These are phyloP conservation scores for Epicauta chinensis DNA, from an alignment of 1,140 invertebrate species.

Conservation along the genomic window DNA sequence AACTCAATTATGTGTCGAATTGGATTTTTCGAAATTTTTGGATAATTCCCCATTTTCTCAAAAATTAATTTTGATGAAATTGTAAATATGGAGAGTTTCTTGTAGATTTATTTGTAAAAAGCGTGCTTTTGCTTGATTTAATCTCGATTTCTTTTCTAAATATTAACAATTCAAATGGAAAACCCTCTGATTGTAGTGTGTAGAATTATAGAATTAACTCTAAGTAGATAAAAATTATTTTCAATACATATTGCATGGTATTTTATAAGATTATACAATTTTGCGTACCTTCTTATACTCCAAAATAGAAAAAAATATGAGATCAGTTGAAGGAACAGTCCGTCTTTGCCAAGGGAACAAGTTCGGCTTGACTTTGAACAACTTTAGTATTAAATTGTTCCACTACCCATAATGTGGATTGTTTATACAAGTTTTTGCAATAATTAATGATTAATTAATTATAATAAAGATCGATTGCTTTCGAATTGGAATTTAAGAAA, in stretches of 20 bases:
- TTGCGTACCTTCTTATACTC: conserved; percentile 21
- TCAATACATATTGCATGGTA: conserved; percentile 20
- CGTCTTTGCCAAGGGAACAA: conserved; percentile 19
- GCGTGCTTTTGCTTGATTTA: not conserved
- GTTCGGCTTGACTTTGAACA: not conserved
- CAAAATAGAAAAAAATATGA: conserved; percentile 3
- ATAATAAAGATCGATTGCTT: not conserved
- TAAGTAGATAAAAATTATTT: conserved; percentile 18
- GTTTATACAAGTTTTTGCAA: conserved; percentile 6
- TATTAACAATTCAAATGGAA: not conserved
- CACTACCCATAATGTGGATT: conserved; percentile 1
- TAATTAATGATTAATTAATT: not conserved
- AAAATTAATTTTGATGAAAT: too few relatives aligned
- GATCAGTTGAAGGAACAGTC: conserved; percentile 1
- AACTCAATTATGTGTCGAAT: conserved; percentile 16
- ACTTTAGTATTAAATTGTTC: conserved; percentile 2
- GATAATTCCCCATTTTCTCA: conserved; percentile 2
- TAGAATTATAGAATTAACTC: conserved; percentile 13
- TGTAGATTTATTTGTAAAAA: conserved; percentile 6
- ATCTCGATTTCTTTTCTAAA: not conserved
- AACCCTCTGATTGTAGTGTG: conserved; percentile 23
- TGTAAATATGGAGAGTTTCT: conserved; percentile 26
- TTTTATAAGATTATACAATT: conserved; percentile 15
- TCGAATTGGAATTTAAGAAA: too few relatives aligned
- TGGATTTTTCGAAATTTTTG: not conserved